Evolutionary conservation across 2,888 invertebrate genomes (phyloP).

Genomic region (Selenia dentaria): DNA sequence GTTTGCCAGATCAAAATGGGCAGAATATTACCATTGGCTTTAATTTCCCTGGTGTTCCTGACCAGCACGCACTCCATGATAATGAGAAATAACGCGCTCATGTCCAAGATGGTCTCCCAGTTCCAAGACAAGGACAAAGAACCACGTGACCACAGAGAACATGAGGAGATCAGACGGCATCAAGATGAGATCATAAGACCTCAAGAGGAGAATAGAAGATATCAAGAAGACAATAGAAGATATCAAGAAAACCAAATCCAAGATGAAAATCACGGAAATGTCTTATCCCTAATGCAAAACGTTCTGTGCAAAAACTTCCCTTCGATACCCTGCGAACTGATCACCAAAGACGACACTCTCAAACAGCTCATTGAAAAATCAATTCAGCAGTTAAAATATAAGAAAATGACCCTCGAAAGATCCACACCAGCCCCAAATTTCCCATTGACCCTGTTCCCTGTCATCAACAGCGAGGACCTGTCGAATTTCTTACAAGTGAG

Average conservation of each 20-base stretch:
- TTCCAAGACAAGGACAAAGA: slow-evolving; percentile 59
- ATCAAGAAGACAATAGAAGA: not conserved
- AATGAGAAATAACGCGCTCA: slow-evolving; percentile 68
- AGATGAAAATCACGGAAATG: slow-evolving; percentile 21
- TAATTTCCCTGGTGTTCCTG: slow-evolving; percentile 30
- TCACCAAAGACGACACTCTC: slow-evolving; percentile 57
- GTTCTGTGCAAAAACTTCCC: slow-evolving; percentile 73
- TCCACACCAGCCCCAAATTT: slow-evolving; percentile 46
- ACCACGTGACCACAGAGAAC: slow-evolving; percentile 12
- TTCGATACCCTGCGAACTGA: slow-evolving; percentile 64
- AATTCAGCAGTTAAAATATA: slow-evolving; percentile 65
- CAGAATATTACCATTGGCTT: slow-evolving; percentile 21
- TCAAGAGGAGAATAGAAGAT: no score
- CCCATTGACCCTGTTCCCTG: slow-evolving; percentile 54
- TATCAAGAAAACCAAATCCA: slow-evolving; percentile 24
- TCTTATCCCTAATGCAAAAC: slow-evolving; percentile 62
- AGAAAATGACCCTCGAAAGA: slow-evolving; percentile 49
- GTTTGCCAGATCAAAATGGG: slow-evolving; percentile 23
- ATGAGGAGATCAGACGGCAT: not conserved
- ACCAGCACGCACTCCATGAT: slow-evolving; percentile 47
- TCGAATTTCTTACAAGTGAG: slow-evolving; percentile 57
- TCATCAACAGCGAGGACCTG: slow-evolving; percentile 62
- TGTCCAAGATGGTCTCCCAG: slow-evolving; percentile 69
- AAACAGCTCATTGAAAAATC: slow-evolving; percentile 62
- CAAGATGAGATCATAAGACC: no score